Base-by-base conservation (phyloP, 2,113 vertebrate genomes). In the Nibea albiflora region DNA sequence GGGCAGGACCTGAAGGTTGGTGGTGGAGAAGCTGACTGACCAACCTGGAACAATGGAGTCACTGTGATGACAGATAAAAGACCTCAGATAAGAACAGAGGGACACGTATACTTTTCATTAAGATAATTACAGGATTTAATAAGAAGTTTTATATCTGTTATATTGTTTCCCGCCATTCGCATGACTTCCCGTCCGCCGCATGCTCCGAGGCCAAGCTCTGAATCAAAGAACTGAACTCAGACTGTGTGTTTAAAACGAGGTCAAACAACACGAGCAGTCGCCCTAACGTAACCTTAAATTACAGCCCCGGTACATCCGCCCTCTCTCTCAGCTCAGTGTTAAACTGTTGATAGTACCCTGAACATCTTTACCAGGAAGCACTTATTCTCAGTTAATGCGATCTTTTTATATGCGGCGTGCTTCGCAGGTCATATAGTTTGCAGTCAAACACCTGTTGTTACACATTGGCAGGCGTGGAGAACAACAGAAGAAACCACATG, bases 361-460 rank as follows among this genome's bases (percentile, higher is more conserved):
- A 85, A 90, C 28, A 68, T 56, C 49, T 83, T 78, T 85, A 70
- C 86, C 76, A 61, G 80, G 90, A 88, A 91, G 72, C 49, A 16
- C 73, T 78, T 76, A 57, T 72, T 76, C 44, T 11, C 3, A 76
- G 81, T 60, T 78, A 61, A 78, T 80, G 74, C 11, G 70, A 74
- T 83, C 72, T 87, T 85, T 90, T 89, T 85, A 86, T 81, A 81
- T 35, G 44, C 65, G 0, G 54, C 86, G 57, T 86, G 78, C 85
- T 81, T 85, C 12, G 20, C n/a, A 35, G 87, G 90, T 91, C 89
- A 90, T 61, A 72, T 14, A 31, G 46, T 84, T 85, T 62, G 52
- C 52, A 53, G 69, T 57, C n/a, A 14, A 20, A 68, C 91, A 91
- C 85, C 88, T 93, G 88, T 89, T 84, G 84, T 63, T 79, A 52